Evolutionary conservation across 53 echinoderm and acorn worm genomes (phyloP).

Genomic region (Echinarachnius parma): DNA sequence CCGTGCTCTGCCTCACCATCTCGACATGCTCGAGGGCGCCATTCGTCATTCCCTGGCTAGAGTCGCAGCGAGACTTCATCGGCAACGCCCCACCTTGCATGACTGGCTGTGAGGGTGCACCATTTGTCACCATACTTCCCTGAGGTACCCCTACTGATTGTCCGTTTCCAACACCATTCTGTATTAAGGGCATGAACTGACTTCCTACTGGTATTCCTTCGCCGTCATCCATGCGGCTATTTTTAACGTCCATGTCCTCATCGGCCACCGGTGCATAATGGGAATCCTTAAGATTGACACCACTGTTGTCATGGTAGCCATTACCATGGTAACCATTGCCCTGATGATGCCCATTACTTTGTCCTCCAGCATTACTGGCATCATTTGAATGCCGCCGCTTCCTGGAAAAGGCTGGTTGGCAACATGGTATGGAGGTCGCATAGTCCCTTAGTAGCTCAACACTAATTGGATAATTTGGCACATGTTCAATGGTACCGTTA

Average conservation of each 20-base stretch:
- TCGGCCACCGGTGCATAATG: background rate
- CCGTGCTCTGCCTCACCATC: conserved; percentile 31
- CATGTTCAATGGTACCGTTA: background rate
- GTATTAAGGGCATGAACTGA: no score
- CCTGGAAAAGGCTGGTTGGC: conserved; percentile 1
- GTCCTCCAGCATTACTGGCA: background rate
- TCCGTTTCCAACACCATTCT: no score
- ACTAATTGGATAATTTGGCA: background rate
- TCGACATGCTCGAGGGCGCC: conserved; percentile 42
- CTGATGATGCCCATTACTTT: no score
- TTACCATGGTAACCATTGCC: no score
- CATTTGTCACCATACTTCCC: background rate
- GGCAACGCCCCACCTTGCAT: no score
- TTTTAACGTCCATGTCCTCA: background rate
- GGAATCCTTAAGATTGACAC: no score
- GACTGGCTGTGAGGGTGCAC: no score
- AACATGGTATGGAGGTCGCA: background rate
- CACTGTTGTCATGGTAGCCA: background rate
- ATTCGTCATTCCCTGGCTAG: conserved; percentile 8
- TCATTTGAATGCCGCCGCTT: background rate
- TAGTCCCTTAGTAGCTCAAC: conserved; percentile 19
- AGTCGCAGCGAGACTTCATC: background rate
- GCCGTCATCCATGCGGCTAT: background rate
- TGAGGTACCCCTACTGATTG: no score
- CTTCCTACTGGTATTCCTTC: no score